These are phyloP conservation scores for Caenorhabditis sp. DNA, from an alignment of 2,888 invertebrate species.

Conservation along the genomic window DNA sequence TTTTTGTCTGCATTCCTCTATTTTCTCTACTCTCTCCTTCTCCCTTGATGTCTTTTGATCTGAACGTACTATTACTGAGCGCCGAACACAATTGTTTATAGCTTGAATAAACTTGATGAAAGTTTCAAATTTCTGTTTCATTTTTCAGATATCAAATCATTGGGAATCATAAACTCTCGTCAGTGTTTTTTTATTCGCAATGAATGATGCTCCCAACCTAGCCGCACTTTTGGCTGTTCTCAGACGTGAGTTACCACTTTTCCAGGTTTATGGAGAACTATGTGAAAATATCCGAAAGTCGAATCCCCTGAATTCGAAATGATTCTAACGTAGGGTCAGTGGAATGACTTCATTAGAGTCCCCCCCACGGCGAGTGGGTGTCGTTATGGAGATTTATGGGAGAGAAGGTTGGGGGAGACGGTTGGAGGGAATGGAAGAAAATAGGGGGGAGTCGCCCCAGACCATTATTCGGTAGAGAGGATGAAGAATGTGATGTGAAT, in stretches of 20 bases:
- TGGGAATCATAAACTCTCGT: neutral
- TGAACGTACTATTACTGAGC: neutral
- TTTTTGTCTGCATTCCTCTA: neutral
- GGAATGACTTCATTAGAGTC: slow-evolving; percentile 7
- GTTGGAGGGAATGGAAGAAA: neutral
- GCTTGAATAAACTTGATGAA: neutral
- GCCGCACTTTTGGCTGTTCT: neutral
- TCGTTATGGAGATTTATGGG: slow-evolving; percentile 30
- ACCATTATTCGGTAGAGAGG: neutral
- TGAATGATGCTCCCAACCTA: slow-evolving; percentile 9
- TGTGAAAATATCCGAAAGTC: no score
- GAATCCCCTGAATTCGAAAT: no score
- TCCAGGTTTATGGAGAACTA: neutral
- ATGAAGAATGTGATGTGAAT: neutral
- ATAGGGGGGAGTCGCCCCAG: neutral
- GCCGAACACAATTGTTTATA: neutral
- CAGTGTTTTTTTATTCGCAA: neutral
- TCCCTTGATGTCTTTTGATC: neutral
- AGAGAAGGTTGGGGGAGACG: neutral
- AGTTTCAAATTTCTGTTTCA: slow-evolving; percentile 20
- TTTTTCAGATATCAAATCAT: slow-evolving; percentile 23
- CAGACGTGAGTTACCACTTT: neutral
- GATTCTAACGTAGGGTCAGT: neutral
- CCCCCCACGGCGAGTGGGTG: neutral
- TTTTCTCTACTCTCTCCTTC: neutral